A percentile compares a stretch with the other conserved stretches of the same genome.
Conservation (phyloP, 1,140 invertebrate species). For the Diabrotica virgifera region DNA sequence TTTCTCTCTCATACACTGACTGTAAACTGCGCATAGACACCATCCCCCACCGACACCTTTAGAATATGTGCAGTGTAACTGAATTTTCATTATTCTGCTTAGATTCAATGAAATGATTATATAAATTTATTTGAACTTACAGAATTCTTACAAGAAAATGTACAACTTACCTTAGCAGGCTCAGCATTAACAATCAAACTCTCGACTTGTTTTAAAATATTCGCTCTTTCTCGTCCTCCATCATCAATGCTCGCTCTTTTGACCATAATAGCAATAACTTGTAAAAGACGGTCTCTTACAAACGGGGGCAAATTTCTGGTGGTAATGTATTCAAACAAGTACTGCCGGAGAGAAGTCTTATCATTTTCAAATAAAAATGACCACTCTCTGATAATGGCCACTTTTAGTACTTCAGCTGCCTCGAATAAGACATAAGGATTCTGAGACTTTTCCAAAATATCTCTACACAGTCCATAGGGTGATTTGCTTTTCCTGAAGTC, state of each 20-base stretch:
- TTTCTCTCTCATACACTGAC: no score
- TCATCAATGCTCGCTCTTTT: slow-evolving; percentile 77
- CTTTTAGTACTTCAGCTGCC: slow-evolving; percentile 78
- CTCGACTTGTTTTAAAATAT: slow-evolving; percentile 72
- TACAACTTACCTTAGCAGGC: slow-evolving; percentile 50
- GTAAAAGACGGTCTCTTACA: slow-evolving; percentile 66
- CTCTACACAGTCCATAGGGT: slow-evolving; percentile 76
- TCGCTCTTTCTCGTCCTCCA: slow-evolving; percentile 62
- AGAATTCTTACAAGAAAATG: neutral
- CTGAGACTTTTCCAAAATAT: slow-evolving; percentile 75
- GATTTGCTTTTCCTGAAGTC: slow-evolving; percentile 78
- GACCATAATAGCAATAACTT: slow-evolving; percentile 82
- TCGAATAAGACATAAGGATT: slow-evolving; percentile 86
- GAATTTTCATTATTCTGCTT: neutral
- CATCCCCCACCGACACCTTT: no score
- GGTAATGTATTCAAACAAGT: slow-evolving; percentile 75
- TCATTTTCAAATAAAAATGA: slow-evolving; percentile 61
- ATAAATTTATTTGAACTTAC: neutral
- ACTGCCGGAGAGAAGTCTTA: slow-evolving; percentile 70
- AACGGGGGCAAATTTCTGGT: slow-evolving; percentile 58
- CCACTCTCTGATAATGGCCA: slow-evolving; percentile 82
- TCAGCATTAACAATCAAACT: slow-evolving; percentile 65
- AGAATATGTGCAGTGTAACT: no score
- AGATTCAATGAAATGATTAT: neutral
- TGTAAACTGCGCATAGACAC: no score